Conservation (phyloP, 2,797 vertebrate species). For the Chiloscyllium punctatum region DNA sequence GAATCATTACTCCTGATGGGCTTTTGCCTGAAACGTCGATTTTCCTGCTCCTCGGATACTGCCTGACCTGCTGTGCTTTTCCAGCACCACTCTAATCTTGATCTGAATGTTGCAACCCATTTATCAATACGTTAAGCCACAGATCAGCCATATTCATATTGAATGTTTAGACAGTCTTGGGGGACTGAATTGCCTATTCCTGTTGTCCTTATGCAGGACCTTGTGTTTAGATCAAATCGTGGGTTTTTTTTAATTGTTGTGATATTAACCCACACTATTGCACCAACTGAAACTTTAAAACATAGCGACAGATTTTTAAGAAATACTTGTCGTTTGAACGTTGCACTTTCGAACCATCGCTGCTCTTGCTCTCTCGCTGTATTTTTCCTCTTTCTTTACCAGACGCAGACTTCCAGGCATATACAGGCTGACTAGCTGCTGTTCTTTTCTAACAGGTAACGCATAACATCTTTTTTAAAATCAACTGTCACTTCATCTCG, state of each 20-base stretch:
- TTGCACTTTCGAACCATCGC: neutral
- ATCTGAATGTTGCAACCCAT: too few species aligned
- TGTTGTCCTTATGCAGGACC: too few species aligned
- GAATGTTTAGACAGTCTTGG: too few species aligned
- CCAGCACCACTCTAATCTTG: too few species aligned
- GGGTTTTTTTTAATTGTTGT: slow-evolving; percentile 38
- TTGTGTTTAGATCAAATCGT: neutral
- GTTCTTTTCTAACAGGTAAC: slow-evolving; percentile 59
- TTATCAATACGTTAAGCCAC: too few species aligned
- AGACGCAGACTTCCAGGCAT: slow-evolving; percentile 75
- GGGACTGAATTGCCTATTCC: too few species aligned
- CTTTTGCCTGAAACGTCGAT: too few species aligned
- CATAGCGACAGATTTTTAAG: neutral
- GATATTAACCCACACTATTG: neutral
- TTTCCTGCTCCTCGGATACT: too few species aligned
- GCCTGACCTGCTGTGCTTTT: too few species aligned
- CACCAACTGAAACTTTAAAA: neutral
- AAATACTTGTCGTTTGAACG: neutral
- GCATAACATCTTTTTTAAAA: slow-evolving; percentile 45
- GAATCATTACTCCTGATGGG: too few species aligned
- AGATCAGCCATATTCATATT: too few species aligned
- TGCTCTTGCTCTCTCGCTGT: slow-evolving; percentile 47
- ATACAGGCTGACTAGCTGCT: slow-evolving; percentile 61
- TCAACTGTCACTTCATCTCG: slow-evolving; percentile 47
- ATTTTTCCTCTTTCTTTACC: slow-evolving; percentile 58